Evolutionary conservation across 2,797 vertebrate genomes (phyloP), one percentile per base, ranked within the genome.

Genomic region (Tolypeutes matacus): DNA sequence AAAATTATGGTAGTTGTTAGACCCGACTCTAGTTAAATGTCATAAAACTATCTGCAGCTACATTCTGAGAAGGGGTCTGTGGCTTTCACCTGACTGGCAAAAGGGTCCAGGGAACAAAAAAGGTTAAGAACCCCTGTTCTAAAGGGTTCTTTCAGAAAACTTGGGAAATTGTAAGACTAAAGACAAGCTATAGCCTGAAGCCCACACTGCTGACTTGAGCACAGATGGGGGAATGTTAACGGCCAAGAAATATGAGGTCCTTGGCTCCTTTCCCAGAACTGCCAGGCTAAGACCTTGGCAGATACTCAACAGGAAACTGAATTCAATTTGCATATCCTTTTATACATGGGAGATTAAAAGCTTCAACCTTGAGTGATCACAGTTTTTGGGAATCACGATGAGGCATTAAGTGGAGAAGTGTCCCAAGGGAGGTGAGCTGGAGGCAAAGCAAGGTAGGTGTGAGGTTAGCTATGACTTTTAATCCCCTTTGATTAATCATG

Each of bases 281-380:
- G 82, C 96, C 96, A 96, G 96, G 96, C 94, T 96, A 97, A 97
- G 97, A 97, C 94, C 97, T 97, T 97, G 97, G 95, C 95, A 95
- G 86, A 86, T 69, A 89, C 86, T 92, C 95, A 95, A 96, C 90
- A 96, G 97, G 97, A 97, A 97, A 94, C 96, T 91, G 95, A 97
- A 96, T 95, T 94, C 86, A 87, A 97, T 97, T 97, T 97, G 97
- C 96, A 97, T 97, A 97, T 97, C 95, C 94, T 96, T 97, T 97
- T 96, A 97, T 96, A 97, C 94, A 73, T 94, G 94, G 88, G 94
- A 96, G 96, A 97, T 97, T 96, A 97, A 97, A 97, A 97, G 95
- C 96, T 95, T 97, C 96, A 97, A 92, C 96, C 96, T 97, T 97
- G 96, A 97, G 93, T 94, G 97, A 97, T 97, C 97, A 97, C 84